These are phyloP conservation scores for Nebria brevicollis DNA, from an alignment of 2,888 invertebrate species.

Conservation along the genomic window DNA sequence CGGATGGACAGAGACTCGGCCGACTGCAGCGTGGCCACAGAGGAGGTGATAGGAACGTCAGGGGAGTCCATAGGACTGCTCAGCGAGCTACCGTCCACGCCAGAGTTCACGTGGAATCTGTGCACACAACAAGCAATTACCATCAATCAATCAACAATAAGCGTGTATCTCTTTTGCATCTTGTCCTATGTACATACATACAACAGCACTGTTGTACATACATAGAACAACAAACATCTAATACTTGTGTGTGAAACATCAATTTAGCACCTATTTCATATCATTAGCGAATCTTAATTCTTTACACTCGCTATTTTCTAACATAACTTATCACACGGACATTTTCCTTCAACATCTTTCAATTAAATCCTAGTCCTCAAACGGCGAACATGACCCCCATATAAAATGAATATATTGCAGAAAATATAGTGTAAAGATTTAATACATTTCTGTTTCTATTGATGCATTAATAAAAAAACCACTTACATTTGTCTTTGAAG, in stretches of 20 bases:
- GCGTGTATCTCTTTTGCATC: not conserved
- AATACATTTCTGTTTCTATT: not conserved
- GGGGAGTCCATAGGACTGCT: slow-evolving; percentile 88
- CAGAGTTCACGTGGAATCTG: slow-evolving; percentile 86
- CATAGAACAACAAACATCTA: no score
- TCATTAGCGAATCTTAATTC: not conserved
- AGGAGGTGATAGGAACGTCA: slow-evolving; percentile 75
- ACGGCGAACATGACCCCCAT: no score
- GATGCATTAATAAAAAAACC: not conserved
- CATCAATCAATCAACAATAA: slow-evolving; percentile 5
- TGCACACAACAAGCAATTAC: slow-evolving; percentile 14
- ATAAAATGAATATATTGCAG: not conserved
- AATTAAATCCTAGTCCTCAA: no score
- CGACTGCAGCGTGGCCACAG: slow-evolving; percentile 73
- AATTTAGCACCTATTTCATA: not conserved
- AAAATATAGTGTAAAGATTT: not conserved
- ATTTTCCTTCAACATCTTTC: no score
- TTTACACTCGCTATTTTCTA: slow-evolving; percentile 3
- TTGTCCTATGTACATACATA: not conserved
- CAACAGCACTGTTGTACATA: not conserved
- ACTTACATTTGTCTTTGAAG: slow-evolving; percentile 88
- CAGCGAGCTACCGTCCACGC: slow-evolving; percentile 79
- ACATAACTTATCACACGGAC: not conserved
- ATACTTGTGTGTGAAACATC: not conserved
- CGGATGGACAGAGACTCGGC: slow-evolving; percentile 68